Percentiles rank a stretch among this genome's conserved stretches.
Conservation (phyloP, 2,113 vertebrate species). For the Dicrurus megarhynchus region DNA sequence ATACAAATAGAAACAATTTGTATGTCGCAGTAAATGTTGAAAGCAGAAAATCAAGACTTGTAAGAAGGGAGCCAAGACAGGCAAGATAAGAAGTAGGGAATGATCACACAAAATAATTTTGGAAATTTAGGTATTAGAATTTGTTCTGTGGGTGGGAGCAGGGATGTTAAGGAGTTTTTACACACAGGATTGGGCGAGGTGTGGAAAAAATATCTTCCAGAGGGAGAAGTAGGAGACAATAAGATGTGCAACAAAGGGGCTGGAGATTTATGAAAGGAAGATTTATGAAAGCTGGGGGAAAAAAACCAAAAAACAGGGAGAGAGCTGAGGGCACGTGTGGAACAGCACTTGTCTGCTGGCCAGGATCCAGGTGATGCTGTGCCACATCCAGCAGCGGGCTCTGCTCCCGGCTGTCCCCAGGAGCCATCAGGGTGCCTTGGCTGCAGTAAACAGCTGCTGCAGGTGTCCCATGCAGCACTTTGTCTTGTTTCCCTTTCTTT, state of each 20-base stretch:
- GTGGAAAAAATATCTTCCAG: neutral
- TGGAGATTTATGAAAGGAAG: neutral
- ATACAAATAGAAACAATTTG: slow-evolving; percentile 34
- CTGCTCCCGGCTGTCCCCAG: neutral
- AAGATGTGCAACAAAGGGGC: neutral
- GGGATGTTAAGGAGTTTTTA: neutral
- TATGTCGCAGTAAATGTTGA: neutral
- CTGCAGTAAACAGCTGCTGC: neutral
- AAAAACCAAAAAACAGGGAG: neutral
- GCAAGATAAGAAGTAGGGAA: neutral
- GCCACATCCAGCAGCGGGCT: neutral
- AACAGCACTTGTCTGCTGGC: neutral
- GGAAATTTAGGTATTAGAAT: neutral
- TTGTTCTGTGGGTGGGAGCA: neutral
- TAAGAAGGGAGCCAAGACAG: neutral
- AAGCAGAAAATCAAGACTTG: neutral
- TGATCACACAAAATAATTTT: neutral
- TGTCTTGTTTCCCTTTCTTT: neutral
- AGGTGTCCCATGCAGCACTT: neutral
- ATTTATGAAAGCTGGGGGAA: neutral
- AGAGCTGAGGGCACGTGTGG: neutral
- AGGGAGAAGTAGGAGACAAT: neutral
- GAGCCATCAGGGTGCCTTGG: neutral
- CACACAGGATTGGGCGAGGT: rapidly evolving
- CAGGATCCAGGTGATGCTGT: rapidly evolving